Base-by-base conservation (phyloP, 2,797 vertebrate genomes). In the Oreochromis grahami region DNA sequence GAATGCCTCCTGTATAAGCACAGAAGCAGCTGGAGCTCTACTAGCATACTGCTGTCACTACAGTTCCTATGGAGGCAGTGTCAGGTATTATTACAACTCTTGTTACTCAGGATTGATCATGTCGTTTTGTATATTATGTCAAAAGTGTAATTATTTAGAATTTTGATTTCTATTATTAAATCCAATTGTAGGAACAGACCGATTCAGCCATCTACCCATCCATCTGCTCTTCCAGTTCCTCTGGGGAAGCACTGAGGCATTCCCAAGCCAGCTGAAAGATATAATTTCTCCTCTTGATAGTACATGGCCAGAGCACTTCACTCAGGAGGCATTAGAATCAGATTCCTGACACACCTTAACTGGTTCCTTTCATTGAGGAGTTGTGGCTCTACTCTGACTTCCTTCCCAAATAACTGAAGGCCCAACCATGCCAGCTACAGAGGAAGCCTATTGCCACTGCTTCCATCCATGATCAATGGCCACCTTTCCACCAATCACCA, bases 101-200 rank as follows among this genome's bases (percentile, higher is more conserved):
- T 48, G 65, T 70, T 48, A 5, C 43, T 1, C 43, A 50, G 26
- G 15, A 74, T 26, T 32, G 43, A 48, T 29, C 10, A 0, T 48
- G 70, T 74, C 50, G 70, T 32, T 29, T 74, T 19, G 24, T 26
- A 32, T 50, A 50, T 26, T 8, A 29, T 72, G 24, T 7, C 43
- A 48, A 72, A 50, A n/a, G 43, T 50, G 11, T 50, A 12, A 32
- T 38, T 63, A n/a, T 38, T 63, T 38, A 13, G 1, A 63, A 38
- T 32, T 74, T 32, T 74, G 17, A 74, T 50, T 50, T 74, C 70
- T 48, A 8, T 50, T 74, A 50, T 12, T 74, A 10, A 74, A 74
- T 74, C 24, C 10, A 50, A 5, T 12, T 50, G 43, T 74, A 13
- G 17, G 19, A n/a, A 13, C 26, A 13, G 10, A 15, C 45, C 2